Conservation (phyloP, 1,140 invertebrate genomes). For the Sarcophaga bullata region DNA sequence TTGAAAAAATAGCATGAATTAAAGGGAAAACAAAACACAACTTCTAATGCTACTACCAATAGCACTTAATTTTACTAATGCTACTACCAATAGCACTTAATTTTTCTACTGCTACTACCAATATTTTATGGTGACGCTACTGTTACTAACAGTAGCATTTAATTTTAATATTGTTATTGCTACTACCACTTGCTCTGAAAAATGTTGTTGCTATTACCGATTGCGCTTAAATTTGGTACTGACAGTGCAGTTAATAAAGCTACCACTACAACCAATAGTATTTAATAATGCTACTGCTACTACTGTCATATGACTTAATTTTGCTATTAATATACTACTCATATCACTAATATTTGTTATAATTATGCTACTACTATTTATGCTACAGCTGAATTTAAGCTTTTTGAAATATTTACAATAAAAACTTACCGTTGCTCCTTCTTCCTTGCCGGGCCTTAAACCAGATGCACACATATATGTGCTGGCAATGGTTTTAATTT, state of each 20-base stretch:
- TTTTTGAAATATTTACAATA: too few species aligned
- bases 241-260: too few species aligned
- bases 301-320: too few species aligned
- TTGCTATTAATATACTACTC: too few species aligned
- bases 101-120: background rate
- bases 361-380: too few species aligned
- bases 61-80: background rate
- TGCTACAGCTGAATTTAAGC: too few species aligned
- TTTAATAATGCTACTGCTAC: too few species aligned
- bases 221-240: too few species aligned
- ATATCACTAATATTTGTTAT: too few species aligned
- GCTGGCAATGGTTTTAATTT: conserved; percentile 98
- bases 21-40: conserved; percentile 21
- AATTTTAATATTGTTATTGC: background rate
- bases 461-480: conserved; percentile 99
- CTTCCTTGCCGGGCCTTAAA: conserved; percentile 86
- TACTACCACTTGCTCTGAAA: too few species aligned
- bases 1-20: background rate
- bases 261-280: too few species aligned
- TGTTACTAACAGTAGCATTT: background rate
- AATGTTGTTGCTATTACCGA: too few species aligned
- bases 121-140: background rate
- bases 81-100: background rate
- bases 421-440: conserved; percentile 72
- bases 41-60: background rate